Base-by-base conservation (phyloP, 2,113 vertebrate species). In the Conger conger region DNA sequence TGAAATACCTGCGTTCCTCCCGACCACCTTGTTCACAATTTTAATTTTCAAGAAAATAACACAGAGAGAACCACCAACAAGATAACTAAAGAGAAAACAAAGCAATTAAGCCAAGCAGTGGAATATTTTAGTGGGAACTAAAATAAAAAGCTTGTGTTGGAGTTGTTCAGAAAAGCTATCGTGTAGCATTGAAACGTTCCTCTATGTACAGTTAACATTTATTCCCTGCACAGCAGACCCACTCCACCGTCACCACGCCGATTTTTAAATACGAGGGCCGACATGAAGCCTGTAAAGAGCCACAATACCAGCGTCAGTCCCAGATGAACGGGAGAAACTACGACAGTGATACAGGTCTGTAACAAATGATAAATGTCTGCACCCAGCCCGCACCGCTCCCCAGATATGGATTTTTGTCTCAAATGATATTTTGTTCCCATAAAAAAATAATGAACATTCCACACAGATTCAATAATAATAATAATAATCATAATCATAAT, bases 401-500 rank as follows among this genome's bases (percentile, higher is more conserved):
- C n/a, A n/a, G 50, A 33, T 79, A 78, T 33, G 42, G 30, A 84
- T 84, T 45, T 20, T 60, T 79, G 82, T 82, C 82, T 76, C 1
- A 13, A 37, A 23, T 38, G 80, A 82, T 80, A 85, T 88, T 17
- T 77, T 87, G 77, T 33, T 80, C 45, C 27, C 81, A 17, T 84
- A 53, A 86, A 83, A 86, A 80, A 30, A 6, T 37, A 50, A 42
- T n/a, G 30, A 76, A 84, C 83, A 81, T 81, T 82, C 79, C 83
- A 77, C 83, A 42, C 42, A 79, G 45, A 84, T 38, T 84, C 86
- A 79, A 87, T 84, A 84, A 84, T 82, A 33, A 88, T 82, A 82
- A 82, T 76, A 84, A 84, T 45, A 82, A 82, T 57, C 63, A 77
- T 63, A 87, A 38, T 23, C 5, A 37, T 54, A 79, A 27, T 7